phyloP scores from a whole-genome alignment of 1,140 invertebrate species.

The Drosophila tropicalis region DNA sequence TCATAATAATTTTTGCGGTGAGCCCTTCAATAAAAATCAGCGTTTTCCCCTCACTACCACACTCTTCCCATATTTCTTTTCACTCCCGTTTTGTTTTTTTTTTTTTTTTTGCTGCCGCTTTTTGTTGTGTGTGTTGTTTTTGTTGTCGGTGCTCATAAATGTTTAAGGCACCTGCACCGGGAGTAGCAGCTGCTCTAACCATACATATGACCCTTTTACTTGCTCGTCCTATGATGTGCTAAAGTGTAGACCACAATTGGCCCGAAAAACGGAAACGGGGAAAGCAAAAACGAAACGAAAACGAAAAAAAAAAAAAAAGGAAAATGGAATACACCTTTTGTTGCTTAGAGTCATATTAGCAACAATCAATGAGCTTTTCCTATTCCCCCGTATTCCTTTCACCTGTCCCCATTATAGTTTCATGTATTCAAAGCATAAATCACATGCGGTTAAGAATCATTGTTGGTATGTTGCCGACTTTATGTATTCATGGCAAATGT shows the following conservation, averaged over 20 bases:
- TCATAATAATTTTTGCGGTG: constrained; percentile 74
- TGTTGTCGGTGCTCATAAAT: constrained; percentile 67
- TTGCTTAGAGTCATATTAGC: constrained; percentile 52
- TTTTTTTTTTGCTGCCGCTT: neutral
- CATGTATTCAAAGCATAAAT: constrained; percentile 74
- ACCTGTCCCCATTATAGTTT: constrained; percentile 62
- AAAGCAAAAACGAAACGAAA: neutral
- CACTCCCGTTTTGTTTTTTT: neutral
- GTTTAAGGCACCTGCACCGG: constrained; percentile 75
- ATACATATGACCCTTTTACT: constrained; percentile 49
- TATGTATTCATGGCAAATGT: constrained; percentile 75
- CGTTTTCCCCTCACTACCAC: constrained; percentile 12
- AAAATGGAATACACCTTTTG: constrained; percentile 13
- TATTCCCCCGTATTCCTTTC: constrained; percentile 16
- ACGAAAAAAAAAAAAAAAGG: constrained; percentile 1
- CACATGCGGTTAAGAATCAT: constrained; percentile 55
- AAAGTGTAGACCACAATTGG: constrained; percentile 33
- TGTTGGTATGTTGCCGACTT: constrained; percentile 43
- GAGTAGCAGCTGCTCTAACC: constrained; percentile 32
- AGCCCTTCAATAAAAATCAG: constrained; percentile 57
- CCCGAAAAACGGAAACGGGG: neutral
- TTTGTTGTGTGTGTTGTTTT: neutral
- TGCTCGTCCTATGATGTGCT: constrained; percentile 31
- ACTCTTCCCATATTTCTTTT: neutral
- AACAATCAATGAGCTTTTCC: constrained; percentile 58